Evolutionary conservation across 1,140 invertebrate species (phyloP).

Genomic region (Pectinophora gossypiella): DNA sequence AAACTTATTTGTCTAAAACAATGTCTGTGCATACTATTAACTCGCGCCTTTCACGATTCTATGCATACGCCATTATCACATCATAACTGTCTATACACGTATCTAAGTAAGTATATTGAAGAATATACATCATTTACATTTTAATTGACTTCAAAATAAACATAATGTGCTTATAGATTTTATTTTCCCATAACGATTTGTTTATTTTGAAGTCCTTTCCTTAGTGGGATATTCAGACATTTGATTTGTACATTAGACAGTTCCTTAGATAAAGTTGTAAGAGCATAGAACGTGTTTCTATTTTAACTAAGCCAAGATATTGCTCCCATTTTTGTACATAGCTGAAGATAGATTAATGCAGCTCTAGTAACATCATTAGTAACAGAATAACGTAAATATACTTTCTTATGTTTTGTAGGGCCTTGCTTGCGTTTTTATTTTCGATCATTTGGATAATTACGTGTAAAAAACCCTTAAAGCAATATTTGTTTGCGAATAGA

Average conservation of each 20-base stretch:
- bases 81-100: constrained; percentile 34
- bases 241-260: constrained; percentile 2
- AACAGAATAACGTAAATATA: no score
- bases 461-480: no score
- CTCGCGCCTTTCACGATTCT: constrained; percentile 18
- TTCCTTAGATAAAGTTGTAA: neutral
- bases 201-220: neutral
- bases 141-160: no score
- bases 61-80: constrained; percentile 35
- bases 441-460: neutral
- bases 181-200: neutral
- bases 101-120: constrained; percentile 24
- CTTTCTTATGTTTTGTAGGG: neutral
- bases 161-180: no score
- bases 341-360: constrained; percentile 10
- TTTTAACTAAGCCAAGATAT: constrained; percentile 14
- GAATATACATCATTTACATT: neutral
- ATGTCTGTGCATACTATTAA: neutral
- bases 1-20: neutral
- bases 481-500: neutral
- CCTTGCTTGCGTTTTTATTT: neutral
- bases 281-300: neutral
- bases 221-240: neutral
- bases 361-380: neutral
- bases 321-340: constrained; percentile 35